Evolutionary conservation across 2,797 vertebrate species (phyloP), one percentile per base, ranked within the genome.

Genomic region (Acestrorhynchus altus): DNA sequence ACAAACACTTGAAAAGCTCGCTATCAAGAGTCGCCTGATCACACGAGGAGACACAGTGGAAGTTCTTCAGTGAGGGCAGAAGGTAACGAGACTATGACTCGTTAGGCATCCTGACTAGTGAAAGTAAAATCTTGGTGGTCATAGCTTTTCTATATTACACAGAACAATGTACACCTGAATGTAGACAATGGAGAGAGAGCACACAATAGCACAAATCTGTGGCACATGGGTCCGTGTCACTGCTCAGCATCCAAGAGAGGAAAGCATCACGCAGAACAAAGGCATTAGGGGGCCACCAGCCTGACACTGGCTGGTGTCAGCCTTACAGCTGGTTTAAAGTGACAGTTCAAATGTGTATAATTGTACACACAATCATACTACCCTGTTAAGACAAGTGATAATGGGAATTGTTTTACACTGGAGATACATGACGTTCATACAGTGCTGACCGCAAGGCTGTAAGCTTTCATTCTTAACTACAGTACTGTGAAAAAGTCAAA

Each of bases 121-220:
- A 69, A 59, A 77, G 56, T n/a, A 1, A 76, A 60, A 51, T 59
- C 40, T 51, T 75, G 16, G 72, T 24, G 72, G 63, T 84, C 79
- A 68, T 77, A 52, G 70, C 74, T 80, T 80, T 75, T 75, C 77
- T 77, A 71, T 79, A 74, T 81, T 74, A 74, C 51, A 39, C 74
- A 71, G 47, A 74, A 57, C 61, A 60, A 77, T 73, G 69, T 69
- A 75, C 52, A 63, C 26, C 70, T 57, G 4, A 40, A 54, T 20
- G 46, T 31, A 63, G 44, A 67, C 70, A 56, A 70, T 39, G 20
- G 70, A 40, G 52, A 71, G 65, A 54, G 52, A 74, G 46, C 24
- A 69, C 57, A 66, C 2, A 35, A 70, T 40, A 69, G 56, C 49
- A 74, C 59, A 31, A 49, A 51, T 42, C 59, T 51, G 70, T 76